These are phyloP conservation scores for Epistrophe grossulariae DNA, from an alignment of 2,888 invertebrate species.

Conservation along the genomic window DNA sequence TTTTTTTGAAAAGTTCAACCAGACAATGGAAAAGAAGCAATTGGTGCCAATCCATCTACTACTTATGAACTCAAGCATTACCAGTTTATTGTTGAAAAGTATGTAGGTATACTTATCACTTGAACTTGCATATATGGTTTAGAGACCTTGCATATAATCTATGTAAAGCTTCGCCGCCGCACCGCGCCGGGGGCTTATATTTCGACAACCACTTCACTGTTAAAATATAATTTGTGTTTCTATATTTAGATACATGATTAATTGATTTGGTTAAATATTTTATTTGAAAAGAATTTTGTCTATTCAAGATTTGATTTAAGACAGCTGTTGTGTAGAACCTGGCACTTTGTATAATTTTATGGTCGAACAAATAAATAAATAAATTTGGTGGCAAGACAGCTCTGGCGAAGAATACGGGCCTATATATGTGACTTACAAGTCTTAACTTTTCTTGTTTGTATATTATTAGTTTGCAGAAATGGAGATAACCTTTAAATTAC, in stretches of 20 bases:
- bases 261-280: constrained; percentile 1
- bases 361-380: background rate
- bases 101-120: background rate
- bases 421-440: too few species aligned
- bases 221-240: constrained; percentile 4
- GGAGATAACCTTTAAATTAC: too few species aligned
- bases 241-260: constrained; percentile 18
- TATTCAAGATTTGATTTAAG: background rate
- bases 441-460: too few species aligned
- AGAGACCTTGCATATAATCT: constrained; percentile 5
- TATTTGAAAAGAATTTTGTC: background rate
- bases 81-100: constrained; percentile 3
- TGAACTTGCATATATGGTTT: constrained; percentile 7
- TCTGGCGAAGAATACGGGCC: too few species aligned
- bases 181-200: background rate
- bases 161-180: background rate
- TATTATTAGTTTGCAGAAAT: too few species aligned
- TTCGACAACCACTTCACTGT: background rate
- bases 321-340: background rate
- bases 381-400: background rate
- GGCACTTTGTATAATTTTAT: background rate
- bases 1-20: background rate
- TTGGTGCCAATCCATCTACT: constrained; percentile 9
- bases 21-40: constrained; percentile 19
- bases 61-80: constrained; percentile 1